These are phyloP conservation scores for Bellardia pandia DNA, from an alignment of 2,888 invertebrate genomes.

Conservation along the genomic window DNA sequence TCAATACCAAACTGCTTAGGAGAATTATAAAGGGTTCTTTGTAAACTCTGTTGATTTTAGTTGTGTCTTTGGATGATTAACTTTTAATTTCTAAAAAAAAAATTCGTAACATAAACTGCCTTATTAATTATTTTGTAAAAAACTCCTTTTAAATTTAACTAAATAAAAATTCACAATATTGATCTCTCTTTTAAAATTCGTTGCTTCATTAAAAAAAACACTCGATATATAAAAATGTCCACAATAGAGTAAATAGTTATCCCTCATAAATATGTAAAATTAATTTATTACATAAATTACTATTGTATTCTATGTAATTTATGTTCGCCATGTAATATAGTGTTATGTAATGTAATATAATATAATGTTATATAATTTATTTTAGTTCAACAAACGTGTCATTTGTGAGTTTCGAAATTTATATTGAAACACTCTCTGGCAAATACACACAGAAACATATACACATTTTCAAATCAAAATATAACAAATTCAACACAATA, in stretches of 20 bases:
- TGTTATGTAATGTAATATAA: slow-evolving; percentile 13
- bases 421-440: neutral
- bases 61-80: too few species aligned
- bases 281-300: slow-evolving; percentile 28
- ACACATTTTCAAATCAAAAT: slow-evolving; percentile 26
- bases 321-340: neutral
- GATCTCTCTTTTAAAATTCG: too few species aligned
- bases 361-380: slow-evolving; percentile 29
- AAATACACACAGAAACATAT: slow-evolving; percentile 7
- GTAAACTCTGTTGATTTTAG: too few species aligned
- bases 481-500: slow-evolving; percentile 10
- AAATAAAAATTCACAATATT: too few species aligned
- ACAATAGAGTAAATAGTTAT: neutral
- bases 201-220: neutral
- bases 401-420: slow-evolving; percentile 34
- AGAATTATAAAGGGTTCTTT: too few species aligned
- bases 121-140: too few species aligned
- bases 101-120: too few species aligned
- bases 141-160: too few species aligned
- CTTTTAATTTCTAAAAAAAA: too few species aligned
- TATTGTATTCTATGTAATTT: slow-evolving; percentile 19
- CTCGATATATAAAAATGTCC: neutral
- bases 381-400: slow-evolving; percentile 36
- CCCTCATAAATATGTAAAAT: slow-evolving; percentile 7
- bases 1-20: too few species aligned